Evolutionary conservation across 2,113 vertebrate genomes (phyloP).

Genomic region (Saguinus midas): DNA sequence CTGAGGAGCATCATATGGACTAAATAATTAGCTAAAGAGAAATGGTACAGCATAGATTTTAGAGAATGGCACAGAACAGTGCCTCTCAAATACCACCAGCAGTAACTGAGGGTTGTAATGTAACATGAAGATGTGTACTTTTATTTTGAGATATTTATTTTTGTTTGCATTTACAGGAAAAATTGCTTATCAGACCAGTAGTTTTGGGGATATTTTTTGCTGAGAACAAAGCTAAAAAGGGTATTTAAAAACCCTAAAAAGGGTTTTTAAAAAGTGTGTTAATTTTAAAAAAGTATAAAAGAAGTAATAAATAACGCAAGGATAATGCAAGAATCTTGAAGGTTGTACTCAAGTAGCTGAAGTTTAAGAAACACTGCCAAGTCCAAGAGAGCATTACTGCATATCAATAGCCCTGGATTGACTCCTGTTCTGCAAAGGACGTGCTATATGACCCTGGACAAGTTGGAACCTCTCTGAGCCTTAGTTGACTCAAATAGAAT

Average conservation of each 20-base stretch:
- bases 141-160: constrained; percentile 27
- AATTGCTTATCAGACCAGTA: neutral
- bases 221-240: constrained; percentile 8
- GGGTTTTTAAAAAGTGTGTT: neutral
- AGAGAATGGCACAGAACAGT: neutral
- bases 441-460: neutral
- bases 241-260: no score
- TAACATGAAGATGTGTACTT: constrained; percentile 12
- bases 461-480: neutral
- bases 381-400: neutral
- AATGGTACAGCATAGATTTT: neutral
- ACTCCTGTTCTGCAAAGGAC: neutral
- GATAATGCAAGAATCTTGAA: neutral
- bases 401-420: neutral
- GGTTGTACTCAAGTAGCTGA: neutral
- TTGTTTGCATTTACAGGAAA: constrained; percentile 25
- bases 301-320: neutral
- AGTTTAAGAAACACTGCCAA: neutral
- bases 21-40: constrained; percentile 56
- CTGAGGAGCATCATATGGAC: constrained; percentile 49
- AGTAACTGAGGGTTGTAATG: neutral
- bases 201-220: constrained; percentile 12
- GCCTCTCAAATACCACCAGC: neutral
- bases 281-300: neutral
- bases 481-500: neutral